Base-by-base conservation (phyloP, 2,888 invertebrate species). In the Notodonta dromedarius region DNA sequence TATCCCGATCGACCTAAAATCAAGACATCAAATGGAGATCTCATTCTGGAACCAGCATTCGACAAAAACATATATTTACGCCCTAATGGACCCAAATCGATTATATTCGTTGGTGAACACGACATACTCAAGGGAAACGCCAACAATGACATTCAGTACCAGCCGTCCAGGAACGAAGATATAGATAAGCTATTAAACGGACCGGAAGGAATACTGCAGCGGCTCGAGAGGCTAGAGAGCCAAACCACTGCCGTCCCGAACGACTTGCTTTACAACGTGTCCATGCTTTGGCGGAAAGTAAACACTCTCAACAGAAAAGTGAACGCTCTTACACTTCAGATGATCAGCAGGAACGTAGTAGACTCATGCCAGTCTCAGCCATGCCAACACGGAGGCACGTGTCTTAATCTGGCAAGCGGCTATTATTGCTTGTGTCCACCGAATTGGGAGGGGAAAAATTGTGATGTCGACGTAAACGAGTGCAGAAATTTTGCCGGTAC, bases 381-480 rank as follows among this genome's bases (percentile, higher is more conserved):
- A 0, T 98, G 98, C 82, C 94, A 94, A 79, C 96, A 98, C 84
- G 98, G 97, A 6, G 98, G 97, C 13, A 96, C 95, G 0, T 98
- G 98, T 79, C 93, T 96, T 55, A 96, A 97, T 81, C 84, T 95
- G 59, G 96, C 94, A 75, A 95, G 95, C 65, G 95, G 95, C 0
- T 97, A 95, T 84, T 90, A 95, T 52, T 98, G 98, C 79, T 90
- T 95, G 60, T 98, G 98, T 80, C 94, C 95, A 0, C 73, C 92
- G 0, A 95, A 95, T 71, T 98, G 97, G 96, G 97, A 98, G 82
- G 93, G 93, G 56, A 77, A 76, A 53, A 82, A 90, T 67, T 99
- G 99, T 85, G 95, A 95, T 57, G 84, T 87, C 2, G 98, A 99
- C 85, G 97, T 98, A 0, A 97, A 99, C 81, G 99, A 99, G 90